Evolutionary conservation across 2,888 invertebrate genomes (phyloP).

Genomic region (Carterocephalus palaemon): DNA sequence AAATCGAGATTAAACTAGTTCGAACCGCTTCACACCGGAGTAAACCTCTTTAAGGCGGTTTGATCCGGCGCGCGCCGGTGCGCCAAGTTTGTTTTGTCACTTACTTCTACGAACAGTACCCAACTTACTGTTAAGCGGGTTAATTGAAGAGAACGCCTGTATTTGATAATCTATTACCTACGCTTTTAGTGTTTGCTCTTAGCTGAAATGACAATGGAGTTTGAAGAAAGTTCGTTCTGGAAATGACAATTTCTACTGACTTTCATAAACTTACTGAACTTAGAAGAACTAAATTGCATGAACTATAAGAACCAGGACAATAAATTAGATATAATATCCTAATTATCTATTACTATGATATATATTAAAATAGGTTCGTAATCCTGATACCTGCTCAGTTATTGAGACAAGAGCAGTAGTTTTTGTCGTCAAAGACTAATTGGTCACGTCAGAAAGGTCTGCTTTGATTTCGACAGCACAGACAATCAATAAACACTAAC

Average conservation of each 20-base stretch:
- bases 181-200: slow-evolving; percentile 5
- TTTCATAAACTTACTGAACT: too few species aligned
- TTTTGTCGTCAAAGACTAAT: too few species aligned
- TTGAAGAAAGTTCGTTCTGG: too few species aligned
- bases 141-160: slow-evolving; percentile 37
- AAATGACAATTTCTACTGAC: slow-evolving; percentile 14
- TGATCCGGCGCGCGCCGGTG: slow-evolving; percentile 34
- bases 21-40: slow-evolving; percentile 41
- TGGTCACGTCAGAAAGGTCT: neutral
- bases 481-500: slow-evolving; percentile 21
- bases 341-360: too few species aligned
- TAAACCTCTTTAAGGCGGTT: slow-evolving; percentile 38
- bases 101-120: slow-evolving; percentile 34
- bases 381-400: too few species aligned
- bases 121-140: slow-evolving; percentile 35
- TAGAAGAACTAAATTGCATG: too few species aligned
- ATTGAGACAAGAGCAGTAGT: too few species aligned
- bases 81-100: slow-evolving; percentile 47
- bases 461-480: slow-evolving; percentile 1
- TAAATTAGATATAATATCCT: too few species aligned
- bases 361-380: too few species aligned
- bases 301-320: too few species aligned
- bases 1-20: slow-evolving; percentile 24
- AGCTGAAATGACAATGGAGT: slow-evolving; percentile 9
- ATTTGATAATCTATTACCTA: slow-evolving; percentile 25